phyloP scores from a whole-genome alignment of 2,888 invertebrate genomes.

The Ariolimax columbianus region DNA sequence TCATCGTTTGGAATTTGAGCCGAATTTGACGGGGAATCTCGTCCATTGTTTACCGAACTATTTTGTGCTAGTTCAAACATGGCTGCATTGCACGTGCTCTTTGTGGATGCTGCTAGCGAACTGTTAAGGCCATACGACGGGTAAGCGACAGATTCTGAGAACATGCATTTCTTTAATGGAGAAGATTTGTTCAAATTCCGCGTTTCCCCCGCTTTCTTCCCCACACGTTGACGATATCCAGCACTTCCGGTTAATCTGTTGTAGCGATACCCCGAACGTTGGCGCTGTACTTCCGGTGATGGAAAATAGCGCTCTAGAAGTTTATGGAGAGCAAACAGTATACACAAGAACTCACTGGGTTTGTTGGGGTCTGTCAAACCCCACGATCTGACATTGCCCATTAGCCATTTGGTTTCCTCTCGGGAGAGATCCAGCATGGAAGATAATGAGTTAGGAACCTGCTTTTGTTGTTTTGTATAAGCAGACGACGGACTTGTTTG shows the following conservation, averaged over 20 bases:
- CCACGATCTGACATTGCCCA: not conserved
- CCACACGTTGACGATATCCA: not conserved
- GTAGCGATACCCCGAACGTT: not conserved
- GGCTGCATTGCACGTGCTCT: not conserved
- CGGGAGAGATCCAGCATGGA: not conserved
- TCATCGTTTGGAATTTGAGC: not conserved
- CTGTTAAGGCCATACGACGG: not conserved
- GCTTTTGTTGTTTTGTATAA: not conserved
- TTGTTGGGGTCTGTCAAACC: not conserved
- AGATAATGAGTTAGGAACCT: not conserved
- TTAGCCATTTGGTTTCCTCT: not conserved
- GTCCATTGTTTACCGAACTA: constrained; percentile 11
- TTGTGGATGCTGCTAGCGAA: not conserved
- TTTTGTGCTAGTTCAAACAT: not conserved
- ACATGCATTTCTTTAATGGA: not conserved
- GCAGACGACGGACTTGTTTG: not conserved
- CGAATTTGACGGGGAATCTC: not conserved
- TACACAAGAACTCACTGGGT: not conserved
- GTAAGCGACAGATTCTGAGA: not conserved
- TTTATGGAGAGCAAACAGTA: constrained; percentile 12
- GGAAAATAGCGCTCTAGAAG: not conserved
- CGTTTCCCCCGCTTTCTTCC: not conserved
- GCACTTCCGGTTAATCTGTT: not conserved
- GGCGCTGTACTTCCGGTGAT: not conserved
- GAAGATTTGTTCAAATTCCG: not conserved